phyloP scores from a whole-genome alignment of 2,797 vertebrate species.

The Numenius phaeopus region DNA sequence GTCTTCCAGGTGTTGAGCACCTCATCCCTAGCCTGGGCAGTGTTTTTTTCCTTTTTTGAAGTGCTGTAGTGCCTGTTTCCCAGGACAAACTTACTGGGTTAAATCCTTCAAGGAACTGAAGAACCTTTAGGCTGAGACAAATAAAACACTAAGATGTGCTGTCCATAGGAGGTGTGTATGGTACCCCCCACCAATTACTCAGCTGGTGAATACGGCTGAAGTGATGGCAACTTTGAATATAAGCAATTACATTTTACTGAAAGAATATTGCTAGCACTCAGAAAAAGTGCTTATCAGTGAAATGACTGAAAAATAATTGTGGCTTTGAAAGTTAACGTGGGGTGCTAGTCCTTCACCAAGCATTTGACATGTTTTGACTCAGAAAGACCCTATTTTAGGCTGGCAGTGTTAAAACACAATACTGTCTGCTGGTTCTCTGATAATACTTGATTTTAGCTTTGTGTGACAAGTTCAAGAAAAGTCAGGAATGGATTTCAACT shows the following conservation, averaged over 20 bases:
- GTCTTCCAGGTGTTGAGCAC: background rate
- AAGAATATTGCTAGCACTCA: background rate
- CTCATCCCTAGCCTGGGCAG: background rate
- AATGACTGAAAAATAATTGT: background rate
- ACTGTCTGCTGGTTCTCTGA: background rate
- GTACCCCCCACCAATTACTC: background rate
- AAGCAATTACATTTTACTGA: background rate
- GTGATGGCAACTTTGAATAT: background rate
- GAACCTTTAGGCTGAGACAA: background rate
- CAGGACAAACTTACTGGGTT: background rate
- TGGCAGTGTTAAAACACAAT: background rate
- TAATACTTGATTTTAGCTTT: background rate
- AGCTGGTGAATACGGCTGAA: background rate
- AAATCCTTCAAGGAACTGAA: background rate
- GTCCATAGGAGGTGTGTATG: rapidly evolving
- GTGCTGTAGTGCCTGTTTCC: background rate
- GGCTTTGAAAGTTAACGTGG: background rate
- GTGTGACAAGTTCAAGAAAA: background rate
- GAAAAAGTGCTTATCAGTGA: background rate
- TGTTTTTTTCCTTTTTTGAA: background rate
- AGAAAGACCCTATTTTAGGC: background rate
- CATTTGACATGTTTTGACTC: background rate
- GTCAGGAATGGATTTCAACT: background rate
- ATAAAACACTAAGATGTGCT: background rate
- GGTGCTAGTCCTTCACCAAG: background rate